Conservation (phyloP, 2,113 vertebrate genomes). For the Petaurus breviceps region DNA sequence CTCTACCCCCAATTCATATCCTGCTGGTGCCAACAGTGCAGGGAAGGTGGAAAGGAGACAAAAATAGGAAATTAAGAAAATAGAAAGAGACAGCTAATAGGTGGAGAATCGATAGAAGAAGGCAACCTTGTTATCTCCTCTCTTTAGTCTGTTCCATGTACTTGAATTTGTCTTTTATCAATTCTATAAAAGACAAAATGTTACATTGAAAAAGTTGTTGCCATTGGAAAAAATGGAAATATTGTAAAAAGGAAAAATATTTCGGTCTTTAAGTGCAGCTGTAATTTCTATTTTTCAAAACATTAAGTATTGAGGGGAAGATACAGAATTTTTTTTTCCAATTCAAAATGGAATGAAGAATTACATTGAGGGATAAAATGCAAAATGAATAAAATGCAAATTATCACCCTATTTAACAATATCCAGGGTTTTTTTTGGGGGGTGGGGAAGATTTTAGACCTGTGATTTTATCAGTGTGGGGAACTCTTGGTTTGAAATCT, state of each 20-base stretch:
- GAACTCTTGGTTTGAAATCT: not conserved
- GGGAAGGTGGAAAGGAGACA: not conserved
- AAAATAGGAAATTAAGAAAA: not conserved
- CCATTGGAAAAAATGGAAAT: not conserved
- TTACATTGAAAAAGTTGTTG: not conserved
- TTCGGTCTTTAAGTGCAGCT: slow-evolving; percentile 1
- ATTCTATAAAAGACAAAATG: not conserved
- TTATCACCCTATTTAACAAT: not conserved
- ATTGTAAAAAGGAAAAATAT: not conserved
- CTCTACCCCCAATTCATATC: not conserved
- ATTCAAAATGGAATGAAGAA: not conserved
- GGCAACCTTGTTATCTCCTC: not conserved
- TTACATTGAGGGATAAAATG: not conserved
- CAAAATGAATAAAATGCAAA: not conserved
- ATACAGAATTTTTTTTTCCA: not conserved
- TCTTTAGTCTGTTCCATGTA: not conserved
- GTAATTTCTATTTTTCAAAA: not conserved
- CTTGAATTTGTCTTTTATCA: slow-evolving; percentile 12
- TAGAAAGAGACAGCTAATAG: not conserved
- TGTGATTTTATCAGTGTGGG: not conserved
- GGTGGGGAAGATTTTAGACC: not conserved
- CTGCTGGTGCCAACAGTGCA: not conserved
- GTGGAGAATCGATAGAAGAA: not conserved
- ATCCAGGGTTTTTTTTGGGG: not conserved
- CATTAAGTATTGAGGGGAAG: not conserved